These are phyloP conservation scores for Labrus mixtus DNA, from an alignment of 2,113 vertebrate species.

Conservation along the genomic window DNA sequence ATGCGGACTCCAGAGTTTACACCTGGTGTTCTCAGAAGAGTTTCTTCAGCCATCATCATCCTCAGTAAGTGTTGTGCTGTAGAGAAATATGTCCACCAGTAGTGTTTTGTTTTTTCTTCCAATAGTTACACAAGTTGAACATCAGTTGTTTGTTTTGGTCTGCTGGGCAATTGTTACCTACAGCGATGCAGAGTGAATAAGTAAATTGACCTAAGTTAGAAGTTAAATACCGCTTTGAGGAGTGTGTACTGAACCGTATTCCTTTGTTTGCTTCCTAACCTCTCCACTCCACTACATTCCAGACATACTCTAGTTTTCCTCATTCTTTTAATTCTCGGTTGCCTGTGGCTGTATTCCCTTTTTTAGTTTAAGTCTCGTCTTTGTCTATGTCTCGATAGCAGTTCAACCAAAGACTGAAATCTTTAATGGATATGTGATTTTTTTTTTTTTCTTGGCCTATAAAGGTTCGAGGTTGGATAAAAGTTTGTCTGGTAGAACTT, in stretches of 20 bases:
- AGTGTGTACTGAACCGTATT: not conserved
- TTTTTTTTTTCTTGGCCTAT: too few relatives aligned
- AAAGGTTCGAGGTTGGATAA: too few relatives aligned
- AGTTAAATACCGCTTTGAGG: not conserved
- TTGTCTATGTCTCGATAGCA: too few relatives aligned
- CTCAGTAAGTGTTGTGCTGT: conserved; percentile 76
- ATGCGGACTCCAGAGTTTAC: conserved; percentile 76
- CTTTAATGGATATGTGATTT: too few relatives aligned
- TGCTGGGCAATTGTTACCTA: not conserved
- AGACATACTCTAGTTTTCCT: not conserved
- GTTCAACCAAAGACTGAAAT: too few relatives aligned
- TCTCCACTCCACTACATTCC: not conserved
- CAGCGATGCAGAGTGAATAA: not conserved
- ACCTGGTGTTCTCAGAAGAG: conserved; percentile 72
- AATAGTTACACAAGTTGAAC: conserved; percentile 7
- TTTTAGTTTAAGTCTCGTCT: too few relatives aligned
- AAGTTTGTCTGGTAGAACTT: too few relatives aligned
- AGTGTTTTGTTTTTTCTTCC: conserved; percentile 1
- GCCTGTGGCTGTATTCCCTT: too few relatives aligned
- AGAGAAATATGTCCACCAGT: not conserved
- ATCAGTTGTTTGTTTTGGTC: not conserved
- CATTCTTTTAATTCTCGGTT: too few relatives aligned
- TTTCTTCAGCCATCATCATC: conserved; percentile 80
- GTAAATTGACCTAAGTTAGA: not conserved
- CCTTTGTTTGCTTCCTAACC: not conserved